Evolutionary conservation across 1,140 invertebrate species (phyloP), one percentile per base, ranked within the genome.

Genomic region (Chrysoperla carnea): DNA sequence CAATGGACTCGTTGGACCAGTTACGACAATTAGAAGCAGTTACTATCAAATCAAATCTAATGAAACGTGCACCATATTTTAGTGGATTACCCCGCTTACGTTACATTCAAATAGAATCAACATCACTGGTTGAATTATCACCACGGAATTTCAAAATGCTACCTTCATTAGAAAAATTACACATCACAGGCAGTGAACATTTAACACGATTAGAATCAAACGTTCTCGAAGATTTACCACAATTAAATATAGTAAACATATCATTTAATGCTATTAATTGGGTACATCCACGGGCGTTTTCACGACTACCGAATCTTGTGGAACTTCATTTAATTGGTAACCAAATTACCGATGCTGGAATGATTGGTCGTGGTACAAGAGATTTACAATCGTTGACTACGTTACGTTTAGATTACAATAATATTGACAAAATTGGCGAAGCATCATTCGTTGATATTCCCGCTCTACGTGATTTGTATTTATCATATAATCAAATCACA

Each of bases 391-490:
- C 70, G 33, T 57, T 90, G 4, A 69, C 79, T 40, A 67, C 70
- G 11, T 56, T 90, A 13, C 70, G 75, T 45, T 53, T 88, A 4
- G 78, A 81, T 52, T 54, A 69, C 33, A 89, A 89, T 53, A 60
- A 67, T 23, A 78, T 88, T 7, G 72, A 73, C 37, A 68, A 70
- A 45, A 59, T 91, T 1, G 67, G 67, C 29, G 83, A 86, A 60
- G 81, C 73, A 0, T 76, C 80, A 1, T 89, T 91, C 58, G 78
- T 84, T 1, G 83, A 89, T 58, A 62, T 87, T 39, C 72, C 78
- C 0, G 70, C 73, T 46, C 61, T 89, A 8, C 70, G 73, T 39
- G 73, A 73, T 42, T 44, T 91, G 23, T 73, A 75, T 45, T 52
- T 91, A 7, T 74, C 78, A 4, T 69, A 73, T 43, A 89, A 89